A percentile compares a stretch with the other conserved stretches of the same genome.
phyloP scores from a whole-genome alignment of 2,797 vertebrate genomes.

The Kryptolebias ocellatus region DNA sequence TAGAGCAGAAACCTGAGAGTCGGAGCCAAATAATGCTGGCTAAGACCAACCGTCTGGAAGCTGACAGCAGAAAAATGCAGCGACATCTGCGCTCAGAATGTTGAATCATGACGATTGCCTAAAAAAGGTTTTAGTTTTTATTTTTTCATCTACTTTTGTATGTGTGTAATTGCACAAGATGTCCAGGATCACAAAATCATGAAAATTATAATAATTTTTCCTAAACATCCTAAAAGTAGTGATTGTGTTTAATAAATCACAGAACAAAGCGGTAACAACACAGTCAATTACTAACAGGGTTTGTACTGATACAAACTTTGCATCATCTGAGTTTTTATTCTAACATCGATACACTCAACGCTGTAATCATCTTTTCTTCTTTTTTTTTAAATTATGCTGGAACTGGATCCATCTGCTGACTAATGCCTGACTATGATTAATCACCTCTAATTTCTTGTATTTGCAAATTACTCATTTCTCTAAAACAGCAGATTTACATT shows the following conservation, averaged over 20 bases:
- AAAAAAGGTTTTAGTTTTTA: constrained; percentile 18
- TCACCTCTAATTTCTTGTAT: too few relatives aligned
- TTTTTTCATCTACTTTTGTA: constrained; percentile 11
- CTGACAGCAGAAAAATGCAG: constrained; percentile 61
- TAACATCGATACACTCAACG: background rate
- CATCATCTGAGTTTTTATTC: background rate
- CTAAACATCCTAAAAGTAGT: too few relatives aligned
- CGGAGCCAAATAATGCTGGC: constrained; percentile 57
- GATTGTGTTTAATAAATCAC: too few relatives aligned
- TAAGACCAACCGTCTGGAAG: constrained; percentile 51
- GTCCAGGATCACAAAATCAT: background rate
- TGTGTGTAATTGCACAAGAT: constrained; percentile 3
- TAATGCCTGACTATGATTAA: background rate
- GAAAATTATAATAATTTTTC: too few relatives aligned
- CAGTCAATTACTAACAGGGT: too few relatives aligned
- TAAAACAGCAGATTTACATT: too few relatives aligned
- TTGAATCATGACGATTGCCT: constrained; percentile 32
- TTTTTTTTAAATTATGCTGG: background rate
- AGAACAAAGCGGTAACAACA: too few relatives aligned
- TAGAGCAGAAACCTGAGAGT: constrained; percentile 60
- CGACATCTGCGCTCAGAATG: constrained; percentile 56
- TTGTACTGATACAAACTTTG: background rate
- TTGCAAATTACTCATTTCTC: too few relatives aligned
- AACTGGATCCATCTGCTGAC: background rate
- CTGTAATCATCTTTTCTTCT: background rate